A percentile compares a stretch with the other conserved stretches of the same genome.
Evolutionary conservation across 2,888 invertebrate genomes (phyloP).

Genomic region (Nomada flava): DNA sequence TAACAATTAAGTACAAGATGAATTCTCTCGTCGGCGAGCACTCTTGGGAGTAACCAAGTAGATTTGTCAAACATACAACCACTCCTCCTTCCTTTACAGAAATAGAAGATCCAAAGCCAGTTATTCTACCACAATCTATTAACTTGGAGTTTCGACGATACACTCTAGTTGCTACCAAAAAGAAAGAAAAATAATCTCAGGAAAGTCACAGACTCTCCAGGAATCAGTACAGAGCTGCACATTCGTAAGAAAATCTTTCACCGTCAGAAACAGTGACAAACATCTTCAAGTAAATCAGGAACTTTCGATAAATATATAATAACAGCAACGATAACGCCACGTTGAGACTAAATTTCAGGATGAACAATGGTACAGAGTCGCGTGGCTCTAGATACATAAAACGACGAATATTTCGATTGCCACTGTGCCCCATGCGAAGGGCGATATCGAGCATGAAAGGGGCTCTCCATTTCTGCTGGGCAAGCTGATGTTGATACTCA

Average conservation of each 20-base stretch:
- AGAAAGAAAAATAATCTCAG: neutral
- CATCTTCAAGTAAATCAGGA: neutral
- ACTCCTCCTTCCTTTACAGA: neutral
- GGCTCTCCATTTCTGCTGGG: neutral
- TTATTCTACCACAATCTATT: neutral
- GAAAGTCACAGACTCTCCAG: conserved; percentile 26
- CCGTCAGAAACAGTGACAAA: neutral
- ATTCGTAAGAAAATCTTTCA: neutral
- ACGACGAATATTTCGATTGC: neutral
- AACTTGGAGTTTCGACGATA: neutral
- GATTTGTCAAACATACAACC: conserved; percentile 15
- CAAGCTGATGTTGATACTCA: neutral
- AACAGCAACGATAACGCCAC: no score
- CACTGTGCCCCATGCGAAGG: neutral
- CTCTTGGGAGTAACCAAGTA: neutral
- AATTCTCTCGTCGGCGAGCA: conserved; percentile 16
- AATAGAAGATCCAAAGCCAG: neutral
- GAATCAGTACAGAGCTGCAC: neutral
- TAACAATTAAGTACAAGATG: conserved; percentile 41
- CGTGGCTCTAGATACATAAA: neutral
- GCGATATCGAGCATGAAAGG: neutral
- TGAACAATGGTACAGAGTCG: conserved; percentile 11
- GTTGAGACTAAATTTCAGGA: no score
- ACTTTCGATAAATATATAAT: neutral
- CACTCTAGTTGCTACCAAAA: neutral